Evolutionary conservation across 2,797 vertebrate species (phyloP).

Genomic region (Spea hammondii): DNA sequence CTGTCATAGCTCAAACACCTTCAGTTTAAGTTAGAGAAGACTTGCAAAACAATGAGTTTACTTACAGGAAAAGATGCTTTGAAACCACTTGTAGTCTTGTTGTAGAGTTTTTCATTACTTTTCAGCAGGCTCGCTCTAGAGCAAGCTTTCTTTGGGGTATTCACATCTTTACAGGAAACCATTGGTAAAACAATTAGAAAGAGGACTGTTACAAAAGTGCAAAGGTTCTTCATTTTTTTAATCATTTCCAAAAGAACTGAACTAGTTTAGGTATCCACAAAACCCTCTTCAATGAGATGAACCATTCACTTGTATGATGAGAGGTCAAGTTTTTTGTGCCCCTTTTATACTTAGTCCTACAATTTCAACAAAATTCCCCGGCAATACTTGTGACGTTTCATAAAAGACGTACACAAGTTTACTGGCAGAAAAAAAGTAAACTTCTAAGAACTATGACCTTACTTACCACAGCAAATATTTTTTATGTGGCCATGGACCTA

Average conservation of each 20-base stretch:
- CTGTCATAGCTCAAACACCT: neutral
- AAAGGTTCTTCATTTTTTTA: constrained; percentile 57
- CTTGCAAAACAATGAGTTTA: constrained; percentile 26
- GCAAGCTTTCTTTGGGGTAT: constrained; percentile 20
- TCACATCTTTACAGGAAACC: constrained; percentile 51
- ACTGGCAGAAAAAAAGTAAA: constrained; percentile 58
- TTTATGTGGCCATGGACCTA: constrained; percentile 41
- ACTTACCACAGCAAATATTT: constrained; percentile 50
- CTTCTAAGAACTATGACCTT: constrained; percentile 64
- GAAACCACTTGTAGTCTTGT: constrained; percentile 59
- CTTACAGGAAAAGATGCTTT: constrained; percentile 67
- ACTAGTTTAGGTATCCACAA: constrained; percentile 63
- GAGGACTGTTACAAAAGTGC: constrained; percentile 54
- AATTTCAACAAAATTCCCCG: constrained; percentile 62
- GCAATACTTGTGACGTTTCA: constrained; percentile 60
- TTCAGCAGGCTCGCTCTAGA: constrained; percentile 55
- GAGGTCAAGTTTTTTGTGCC: constrained; percentile 53
- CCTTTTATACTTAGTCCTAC: constrained; percentile 62
- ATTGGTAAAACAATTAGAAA: constrained; percentile 60
- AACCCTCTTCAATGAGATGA: constrained; percentile 56
- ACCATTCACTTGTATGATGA: constrained; percentile 55
- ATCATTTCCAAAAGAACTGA: constrained; percentile 37
- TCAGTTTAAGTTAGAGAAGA: constrained; percentile 1
- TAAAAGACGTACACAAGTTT: constrained; percentile 60
- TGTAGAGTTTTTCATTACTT: constrained; percentile 58